Base-by-base conservation (phyloP, 2,113 vertebrate genomes). In the Pteropus alecto region DNA sequence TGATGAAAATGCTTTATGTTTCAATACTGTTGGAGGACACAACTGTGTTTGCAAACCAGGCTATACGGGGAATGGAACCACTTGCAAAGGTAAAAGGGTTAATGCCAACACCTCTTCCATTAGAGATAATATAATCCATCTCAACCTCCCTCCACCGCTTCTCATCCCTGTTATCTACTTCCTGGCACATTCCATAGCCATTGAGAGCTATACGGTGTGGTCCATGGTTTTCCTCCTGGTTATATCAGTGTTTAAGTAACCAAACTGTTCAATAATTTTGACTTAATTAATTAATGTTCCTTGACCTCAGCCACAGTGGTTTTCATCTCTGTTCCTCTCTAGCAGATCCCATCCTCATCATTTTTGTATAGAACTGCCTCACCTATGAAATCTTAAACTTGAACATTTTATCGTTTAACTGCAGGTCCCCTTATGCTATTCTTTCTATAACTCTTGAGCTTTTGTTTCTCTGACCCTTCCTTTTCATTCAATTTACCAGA, bases 1-100 rank as follows among this genome's bases (percentile, higher is more conserved):
- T 65, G 99, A 99, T 87, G 99, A 99, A 95, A 99, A 99, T 0
- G 99, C 99, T 0, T 97, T 99, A 65, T 99, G 99, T 97, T 99
- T 99, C 98, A 99, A 99, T 98, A 99, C 99, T 0, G 99, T 99
- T 0, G 99, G 99, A 74, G 99, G 99, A 22, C 99, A 99, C 98
- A 99, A 99, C 98, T 99, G 99, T 90, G 99, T 99, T 79, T 99
- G 99, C 98, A 99, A 99, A 97, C 99, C 99, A 0, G 99, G 99
- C 67, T 99, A 99, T 95, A 99, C 99, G 0, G 99, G 99, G 51
- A 99, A 99, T 3, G 99, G 99, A 22, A 99, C 99, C 2, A 98
- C 98, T 28, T 99, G 99, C 98, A 99, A 99, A 99, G 99, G 99
- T 99, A 98, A 98, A 97, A 41, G 15, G 6, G 5, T 43, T 30